These are phyloP conservation scores for Hydractinia symbiolongicarpus DNA, from an alignment of 30 jellyfish, hydroid and myxozoan genomes.

Conservation along the genomic window DNA sequence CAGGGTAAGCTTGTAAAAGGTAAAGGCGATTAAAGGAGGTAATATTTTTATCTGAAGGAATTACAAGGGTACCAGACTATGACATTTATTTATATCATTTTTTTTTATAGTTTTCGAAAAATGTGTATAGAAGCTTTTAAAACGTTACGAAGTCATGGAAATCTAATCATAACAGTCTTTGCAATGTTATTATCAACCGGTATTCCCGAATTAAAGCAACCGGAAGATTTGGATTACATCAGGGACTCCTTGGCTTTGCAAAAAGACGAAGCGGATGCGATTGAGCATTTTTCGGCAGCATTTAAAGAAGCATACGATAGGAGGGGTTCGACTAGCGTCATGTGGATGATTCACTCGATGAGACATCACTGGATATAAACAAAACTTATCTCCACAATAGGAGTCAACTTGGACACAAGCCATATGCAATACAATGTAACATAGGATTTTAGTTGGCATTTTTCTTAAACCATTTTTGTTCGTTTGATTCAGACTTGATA, in stretches of 20 bases:
- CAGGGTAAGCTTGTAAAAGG: too few species aligned
- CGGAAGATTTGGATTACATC: conserved; percentile 51
- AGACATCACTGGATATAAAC: conserved; percentile 40
- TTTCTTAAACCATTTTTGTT: too few species aligned
- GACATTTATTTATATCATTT: not conserved
- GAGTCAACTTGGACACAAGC: too few species aligned
- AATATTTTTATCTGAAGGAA: not conserved
- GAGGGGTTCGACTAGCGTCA: conserved; percentile 39
- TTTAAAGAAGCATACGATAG: conserved; percentile 47
- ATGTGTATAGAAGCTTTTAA: conserved; percentile 45
- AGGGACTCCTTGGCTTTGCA: conserved; percentile 47
- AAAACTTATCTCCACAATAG: too few species aligned
- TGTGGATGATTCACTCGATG: conserved; percentile 44
- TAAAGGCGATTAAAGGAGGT: not conserved
- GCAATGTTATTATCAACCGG: conserved; percentile 70
- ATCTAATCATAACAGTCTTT: conserved; percentile 51
- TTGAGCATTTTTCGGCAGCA: conserved; percentile 34
- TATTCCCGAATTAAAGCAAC: conserved; percentile 63
- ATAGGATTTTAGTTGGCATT: too few species aligned
- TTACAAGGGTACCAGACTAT: not conserved
- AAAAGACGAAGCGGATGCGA: conserved; percentile 52
- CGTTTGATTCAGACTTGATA: too few species aligned
- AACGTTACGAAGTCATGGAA: conserved; percentile 49
- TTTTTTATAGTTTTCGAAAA: conserved; percentile 34
- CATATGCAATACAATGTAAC: too few species aligned